Percentiles rank a stretch among this genome's conserved stretches.
phyloP scores from a whole-genome alignment of 1,140 invertebrate species.

The Macrotrachela quadricornifera region DNA sequence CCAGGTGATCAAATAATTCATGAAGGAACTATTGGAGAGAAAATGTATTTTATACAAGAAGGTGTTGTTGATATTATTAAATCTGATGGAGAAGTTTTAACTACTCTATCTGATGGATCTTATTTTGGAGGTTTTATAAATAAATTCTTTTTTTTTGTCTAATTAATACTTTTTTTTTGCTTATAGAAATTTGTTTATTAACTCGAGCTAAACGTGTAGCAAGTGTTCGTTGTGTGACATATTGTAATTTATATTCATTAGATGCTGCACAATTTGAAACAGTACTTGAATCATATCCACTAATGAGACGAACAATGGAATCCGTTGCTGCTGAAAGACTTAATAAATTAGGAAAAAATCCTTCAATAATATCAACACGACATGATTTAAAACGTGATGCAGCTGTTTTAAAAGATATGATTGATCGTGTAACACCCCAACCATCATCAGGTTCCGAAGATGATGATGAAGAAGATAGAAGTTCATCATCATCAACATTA shows the following conservation, averaged over 20 bases:
- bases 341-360: conserved; percentile 95
- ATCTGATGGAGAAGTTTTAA: conserved; percentile 86
- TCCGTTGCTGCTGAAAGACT: conserved; percentile 88
- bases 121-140: conserved; percentile 59
- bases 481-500: too few species aligned
- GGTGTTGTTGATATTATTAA: conserved; percentile 73
- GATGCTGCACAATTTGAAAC: conserved; percentile 91
- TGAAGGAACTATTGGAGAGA: conserved; percentile 81
- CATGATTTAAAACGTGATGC: conserved; percentile 7
- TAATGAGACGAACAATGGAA: conserved; percentile 94
- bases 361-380: conserved; percentile 36
- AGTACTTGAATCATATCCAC: conserved; percentile 84
- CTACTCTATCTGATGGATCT: conserved; percentile 85
- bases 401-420: conserved; percentile 7
- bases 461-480: too few species aligned
- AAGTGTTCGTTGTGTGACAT: conserved; percentile 84
- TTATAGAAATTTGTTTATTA: conserved; percentile 62
- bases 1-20: conserved; percentile 36
- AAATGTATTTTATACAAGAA: conserved; percentile 99
- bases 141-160: background rate
- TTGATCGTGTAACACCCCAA: background rate
- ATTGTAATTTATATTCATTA: conserved; percentile 91
- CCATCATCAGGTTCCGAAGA: too few species aligned
- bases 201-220: conserved; percentile 82
- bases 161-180: background rate